Evolutionary conservation across 2,797 vertebrate genomes (phyloP).

Genomic region (Coilia nasus): DNA sequence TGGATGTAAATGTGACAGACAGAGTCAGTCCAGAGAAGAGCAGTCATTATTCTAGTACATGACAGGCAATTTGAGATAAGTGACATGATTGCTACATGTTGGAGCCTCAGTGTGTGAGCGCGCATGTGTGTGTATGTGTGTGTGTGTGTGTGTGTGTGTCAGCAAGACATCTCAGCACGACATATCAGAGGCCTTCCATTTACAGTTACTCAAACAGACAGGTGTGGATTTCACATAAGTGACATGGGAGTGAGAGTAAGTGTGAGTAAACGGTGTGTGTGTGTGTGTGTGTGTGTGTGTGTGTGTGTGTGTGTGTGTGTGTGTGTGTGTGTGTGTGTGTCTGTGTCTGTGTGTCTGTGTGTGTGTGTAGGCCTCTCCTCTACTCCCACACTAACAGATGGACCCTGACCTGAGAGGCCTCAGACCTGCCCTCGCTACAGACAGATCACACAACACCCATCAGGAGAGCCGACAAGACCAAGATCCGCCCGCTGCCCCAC

Average conservation of each 20-base stretch:
- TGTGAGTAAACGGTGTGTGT: not conserved
- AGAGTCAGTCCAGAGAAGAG: conserved; percentile 4
- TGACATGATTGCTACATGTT: not conserved
- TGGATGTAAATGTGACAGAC: not conserved
- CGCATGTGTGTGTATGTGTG: not conserved
- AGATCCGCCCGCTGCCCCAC: conserved; percentile 31
- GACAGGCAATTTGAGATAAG: not conserved
- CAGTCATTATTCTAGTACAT: not conserved
- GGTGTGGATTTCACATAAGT: not conserved
- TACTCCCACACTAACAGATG: conserved; percentile 28
- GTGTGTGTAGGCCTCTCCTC: not conserved
- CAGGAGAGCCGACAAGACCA: conserved; percentile 48
- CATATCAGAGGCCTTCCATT: not conserved
- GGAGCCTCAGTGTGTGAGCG: not conserved
- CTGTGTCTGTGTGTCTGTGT: no score
- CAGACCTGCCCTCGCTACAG: conserved; percentile 28
- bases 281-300: no score
- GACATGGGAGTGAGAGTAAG: not conserved
- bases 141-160: not conserved
- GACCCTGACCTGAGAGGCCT: conserved; percentile 11
- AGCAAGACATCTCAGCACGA: not conserved
- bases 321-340: no score
- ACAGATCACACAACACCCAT: conserved; percentile 40
- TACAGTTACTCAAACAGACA: not conserved
- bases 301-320: no score